A percentile compares a stretch with the other conserved stretches of the same genome.
These are phyloP conservation scores for Sturmia bella DNA, from an alignment of 2,888 invertebrate genomes.

Conservation along the genomic window DNA sequence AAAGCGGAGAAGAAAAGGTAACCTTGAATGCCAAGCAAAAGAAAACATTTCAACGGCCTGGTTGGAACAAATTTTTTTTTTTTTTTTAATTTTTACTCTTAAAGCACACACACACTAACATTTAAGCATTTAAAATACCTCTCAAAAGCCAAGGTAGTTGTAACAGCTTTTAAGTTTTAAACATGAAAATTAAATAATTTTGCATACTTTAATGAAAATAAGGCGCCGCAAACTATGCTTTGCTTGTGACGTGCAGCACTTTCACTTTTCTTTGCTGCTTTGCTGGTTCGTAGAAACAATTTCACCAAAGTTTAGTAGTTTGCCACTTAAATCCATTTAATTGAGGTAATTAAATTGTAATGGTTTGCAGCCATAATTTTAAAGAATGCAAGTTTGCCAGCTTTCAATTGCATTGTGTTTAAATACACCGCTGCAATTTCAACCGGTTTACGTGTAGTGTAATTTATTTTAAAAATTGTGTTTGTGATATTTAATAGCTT, in stretches of 20 bases:
- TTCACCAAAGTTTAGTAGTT: constrained; percentile 15
- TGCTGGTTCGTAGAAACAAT: neutral
- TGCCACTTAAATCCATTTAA: constrained; percentile 33
- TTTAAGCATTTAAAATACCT: neutral
- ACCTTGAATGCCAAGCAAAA: neutral
- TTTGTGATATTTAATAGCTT: constrained; percentile 43
- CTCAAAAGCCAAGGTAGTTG: constrained; percentile 36
- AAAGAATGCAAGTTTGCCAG: constrained; percentile 19
- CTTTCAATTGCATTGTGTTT: constrained; percentile 36
- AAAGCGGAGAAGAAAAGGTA: neutral
- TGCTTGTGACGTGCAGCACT: neutral
- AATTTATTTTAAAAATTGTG: constrained; percentile 41
- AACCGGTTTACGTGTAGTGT: constrained; percentile 13
- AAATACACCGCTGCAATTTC: constrained; percentile 22
- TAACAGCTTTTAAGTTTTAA: constrained; percentile 5
- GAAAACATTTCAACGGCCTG: neutral
- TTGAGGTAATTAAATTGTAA: constrained; percentile 46
- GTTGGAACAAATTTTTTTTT: no score
- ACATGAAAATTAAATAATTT: constrained; percentile 12
- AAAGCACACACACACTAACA: neutral
- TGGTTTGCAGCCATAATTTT: constrained; percentile 41
- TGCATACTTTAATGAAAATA: constrained; percentile 22
- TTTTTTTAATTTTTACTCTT: no score
- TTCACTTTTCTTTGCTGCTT: neutral
- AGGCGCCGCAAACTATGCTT: constrained; percentile 44